These are phyloP conservation scores for Chrysolina haemoptera DNA, from an alignment of 2,888 invertebrate species.

Conservation along the genomic window DNA sequence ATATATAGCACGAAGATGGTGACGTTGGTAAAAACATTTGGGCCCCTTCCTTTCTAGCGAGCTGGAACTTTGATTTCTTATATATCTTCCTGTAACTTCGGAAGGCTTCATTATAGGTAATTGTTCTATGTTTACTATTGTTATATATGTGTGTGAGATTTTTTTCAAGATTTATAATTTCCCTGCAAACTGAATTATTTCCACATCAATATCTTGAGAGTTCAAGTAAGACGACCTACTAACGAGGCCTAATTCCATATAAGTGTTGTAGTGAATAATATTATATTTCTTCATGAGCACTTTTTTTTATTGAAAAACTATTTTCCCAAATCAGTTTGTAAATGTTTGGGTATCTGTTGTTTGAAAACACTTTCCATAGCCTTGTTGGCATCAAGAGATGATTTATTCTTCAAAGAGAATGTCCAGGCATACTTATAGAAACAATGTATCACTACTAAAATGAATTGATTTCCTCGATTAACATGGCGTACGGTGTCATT, in stretches of 20 bases:
- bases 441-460: constrained; percentile 61
- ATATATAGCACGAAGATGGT: too few species aligned
- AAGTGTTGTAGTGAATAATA: constrained; percentile 55
- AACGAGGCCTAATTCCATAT: constrained; percentile 49
- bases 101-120: constrained; percentile 60
- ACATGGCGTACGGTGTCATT: too few species aligned
- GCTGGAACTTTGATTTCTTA: too few species aligned
- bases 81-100: constrained; percentile 60
- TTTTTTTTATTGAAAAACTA: constrained; percentile 58
- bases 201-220: constrained; percentile 53
- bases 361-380: constrained; percentile 33
- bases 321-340: constrained; percentile 60
- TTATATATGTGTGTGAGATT: constrained; percentile 56
- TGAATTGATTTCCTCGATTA: constrained; percentile 53
- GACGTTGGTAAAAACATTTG: too few species aligned
- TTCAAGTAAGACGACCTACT: constrained; percentile 55
- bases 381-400: constrained; percentile 52
- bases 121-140: constrained; percentile 61
- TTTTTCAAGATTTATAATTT: constrained; percentile 57
- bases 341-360: constrained; percentile 38
- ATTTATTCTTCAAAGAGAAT: constrained; percentile 59
- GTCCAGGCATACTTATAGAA: constrained; percentile 65
- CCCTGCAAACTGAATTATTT: constrained; percentile 58
- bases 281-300: constrained; percentile 51
- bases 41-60: too few species aligned